Percentiles rank a stretch among this genome's conserved stretches.
phyloP scores from a whole-genome alignment of 1,140 invertebrate species.

The Brachionus rotundiformis region DNA sequence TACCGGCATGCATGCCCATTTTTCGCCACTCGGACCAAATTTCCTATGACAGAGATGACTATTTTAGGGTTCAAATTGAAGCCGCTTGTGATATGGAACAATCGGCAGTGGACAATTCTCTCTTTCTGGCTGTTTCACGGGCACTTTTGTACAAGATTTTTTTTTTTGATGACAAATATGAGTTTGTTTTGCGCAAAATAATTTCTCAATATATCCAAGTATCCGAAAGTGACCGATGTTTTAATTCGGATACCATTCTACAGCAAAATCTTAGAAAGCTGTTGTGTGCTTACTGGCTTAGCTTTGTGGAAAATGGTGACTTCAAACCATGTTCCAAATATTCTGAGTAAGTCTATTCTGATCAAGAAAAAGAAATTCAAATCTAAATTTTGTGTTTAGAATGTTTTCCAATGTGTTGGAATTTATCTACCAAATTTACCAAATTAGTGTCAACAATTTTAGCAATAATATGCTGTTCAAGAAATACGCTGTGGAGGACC shows the following conservation, averaged over 20 bases:
- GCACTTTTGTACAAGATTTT: constrained; percentile 47
- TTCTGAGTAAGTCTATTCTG: background rate
- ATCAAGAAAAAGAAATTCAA: background rate
- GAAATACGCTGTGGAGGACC: constrained; percentile 5
- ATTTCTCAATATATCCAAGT: background rate
- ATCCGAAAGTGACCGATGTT: background rate
- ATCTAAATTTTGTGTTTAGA: background rate
- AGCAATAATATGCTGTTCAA: constrained; percentile 18
- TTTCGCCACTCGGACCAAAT: background rate
- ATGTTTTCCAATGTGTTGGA: constrained; percentile 24
- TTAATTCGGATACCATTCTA: constrained; percentile 1
- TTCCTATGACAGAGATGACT: constrained; percentile 21
- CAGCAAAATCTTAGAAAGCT: constrained; percentile 2
- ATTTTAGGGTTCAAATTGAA: constrained; percentile 20
- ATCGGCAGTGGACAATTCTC: background rate
- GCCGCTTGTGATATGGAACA: background rate
- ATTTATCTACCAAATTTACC: constrained; percentile 37
- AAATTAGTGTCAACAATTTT: constrained; percentile 47
- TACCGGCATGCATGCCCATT: background rate
- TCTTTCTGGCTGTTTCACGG: constrained; percentile 10
- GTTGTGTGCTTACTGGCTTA: constrained; percentile 42
- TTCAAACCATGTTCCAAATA: background rate
- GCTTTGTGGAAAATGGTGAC: background rate
- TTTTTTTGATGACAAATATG: constrained; percentile 45
- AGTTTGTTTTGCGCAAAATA: constrained; percentile 17